A percentile compares a stretch with the other conserved stretches of the same genome.
Conservation (phyloP, 2,888 invertebrate genomes). For the Stramonita haemastoma region DNA sequence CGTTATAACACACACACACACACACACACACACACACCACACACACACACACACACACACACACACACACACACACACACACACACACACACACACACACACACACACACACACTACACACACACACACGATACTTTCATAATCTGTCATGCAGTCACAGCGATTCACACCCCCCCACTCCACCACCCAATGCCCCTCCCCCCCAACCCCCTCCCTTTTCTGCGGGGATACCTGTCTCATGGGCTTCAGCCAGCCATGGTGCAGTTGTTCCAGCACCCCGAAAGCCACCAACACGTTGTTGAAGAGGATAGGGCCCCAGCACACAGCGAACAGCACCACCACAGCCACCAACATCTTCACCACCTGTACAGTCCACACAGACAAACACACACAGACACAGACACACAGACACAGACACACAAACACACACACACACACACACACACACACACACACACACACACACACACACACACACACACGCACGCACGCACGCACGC, state of each 20-base stretch:
- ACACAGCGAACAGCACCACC: conserved; percentile 83
- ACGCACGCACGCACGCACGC: neutral
- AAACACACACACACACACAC: neutral
- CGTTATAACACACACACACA: no score
- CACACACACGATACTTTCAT: no score
- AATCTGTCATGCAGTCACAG: no score
- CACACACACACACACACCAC: no score
- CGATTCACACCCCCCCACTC: no score
- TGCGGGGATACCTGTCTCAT: conserved; percentile 75
- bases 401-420: neutral
- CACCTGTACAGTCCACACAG: conserved; percentile 79
- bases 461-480: neutral
- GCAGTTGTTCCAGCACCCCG: conserved; percentile 79
- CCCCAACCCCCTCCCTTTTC: neutral
- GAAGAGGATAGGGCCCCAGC: conserved; percentile 84
- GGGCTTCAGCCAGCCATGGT: conserved; percentile 81
- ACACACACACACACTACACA: no score
- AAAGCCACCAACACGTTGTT: conserved; percentile 84
- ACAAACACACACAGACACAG: neutral
- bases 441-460: neutral
- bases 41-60: no score
- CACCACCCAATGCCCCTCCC: no score
- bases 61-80: no score
- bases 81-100: no score
- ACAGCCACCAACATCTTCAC: conserved; percentile 86